Base-by-base conservation (phyloP, 2,888 invertebrate species). In the Willowsia nigromaculata region DNA sequence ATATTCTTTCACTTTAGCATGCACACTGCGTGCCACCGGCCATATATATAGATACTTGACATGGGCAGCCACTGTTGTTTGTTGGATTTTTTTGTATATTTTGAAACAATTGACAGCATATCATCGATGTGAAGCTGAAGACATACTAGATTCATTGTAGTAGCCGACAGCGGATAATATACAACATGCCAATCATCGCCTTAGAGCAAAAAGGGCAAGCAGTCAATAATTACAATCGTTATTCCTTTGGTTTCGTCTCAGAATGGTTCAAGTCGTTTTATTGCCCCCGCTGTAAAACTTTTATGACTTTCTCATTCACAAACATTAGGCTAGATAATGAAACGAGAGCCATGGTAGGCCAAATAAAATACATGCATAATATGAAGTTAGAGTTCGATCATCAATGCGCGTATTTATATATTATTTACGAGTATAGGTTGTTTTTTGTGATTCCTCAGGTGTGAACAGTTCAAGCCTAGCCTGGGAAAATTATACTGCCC, bases 221-320 rank as follows among this genome's bases (percentile, higher is more conserved):
- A 91, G 91, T 91, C 91, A 92, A 92, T 92, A 92, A 92, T 92
- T 92, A 91, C 91, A 62, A 85, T 92, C 92, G 92, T 92, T 92
- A 92, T 91, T 90, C 88, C 91, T 91, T 92, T 90, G 90, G 92
- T 91, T 92, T 91, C 87, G 81, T 91, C 91, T 85, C 74, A 78
- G 81, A 87, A 90, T 88, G 90, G 90, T 89, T 76, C 86, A 78
- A 83, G 68, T 76, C 62, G 82, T 91, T 92, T 92, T 92, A 91
- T 91, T 91, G 89, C 90, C 89, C 90, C 80, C 22, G 71, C 89
- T 85, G 87, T 90, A 86, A 90, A 91, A 74, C 81, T 81, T 91
- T 91, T 91, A 91, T 91, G 88, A 56, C 81, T 85, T 87, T 84
- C 85, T 83, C 91, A 88, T 91, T 91, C 88, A 90, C 78, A 78